Evolutionary conservation across 2,888 invertebrate genomes (phyloP), one percentile per base, ranked within the genome.

Genomic region (Vanessa cardui): DNA sequence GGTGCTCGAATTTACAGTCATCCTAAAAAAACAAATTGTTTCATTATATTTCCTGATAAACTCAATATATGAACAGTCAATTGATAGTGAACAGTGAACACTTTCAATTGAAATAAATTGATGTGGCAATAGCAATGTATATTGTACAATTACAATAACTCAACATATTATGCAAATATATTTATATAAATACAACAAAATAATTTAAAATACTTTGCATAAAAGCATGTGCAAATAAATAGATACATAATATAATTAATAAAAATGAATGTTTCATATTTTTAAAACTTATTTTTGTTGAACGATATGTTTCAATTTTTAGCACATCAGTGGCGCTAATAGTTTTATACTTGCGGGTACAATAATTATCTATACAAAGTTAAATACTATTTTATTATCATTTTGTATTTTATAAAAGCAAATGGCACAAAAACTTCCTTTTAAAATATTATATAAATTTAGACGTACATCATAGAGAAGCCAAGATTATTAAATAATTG

Each of bases 101-200:
- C 76, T 76, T 78, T 80, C 82, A 87, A 88, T 88, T 89, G 88
- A 82, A 82, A 82, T 77, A 83, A 87, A 88, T 88, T 88, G 84
- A 78, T 79, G 77, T 77, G 74, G 76, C 47, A 18, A 58, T 58
- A 56, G 61, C 56, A 60, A n/a, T 21, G 58, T 49, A 7, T 72
- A 74, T 78, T 73, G 52, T 45, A 44, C 60, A 61, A 26, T 59
- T 49, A 54, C 59, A 59, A 50, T 39, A 8, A 56, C 7, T 54
- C 31, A 56, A 56, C 39, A 33, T 54, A 54, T 20, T 26, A n/a
- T 8, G 16, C n/a, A 18, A 33, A 18, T 39, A 56, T 26, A 18
- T 56, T 21, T n/a, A 31, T 54, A 33, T 18, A 56, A 56, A 18
- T 56, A 56, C n/a, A 33, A 54, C 20, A 39, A 33, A 39, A 18